A percentile compares a stretch with the other conserved stretches of the same genome.
These are phyloP conservation scores for Ibidorhyncha struthersii DNA, from an alignment of 2,113 vertebrate species.

Conservation along the genomic window DNA sequence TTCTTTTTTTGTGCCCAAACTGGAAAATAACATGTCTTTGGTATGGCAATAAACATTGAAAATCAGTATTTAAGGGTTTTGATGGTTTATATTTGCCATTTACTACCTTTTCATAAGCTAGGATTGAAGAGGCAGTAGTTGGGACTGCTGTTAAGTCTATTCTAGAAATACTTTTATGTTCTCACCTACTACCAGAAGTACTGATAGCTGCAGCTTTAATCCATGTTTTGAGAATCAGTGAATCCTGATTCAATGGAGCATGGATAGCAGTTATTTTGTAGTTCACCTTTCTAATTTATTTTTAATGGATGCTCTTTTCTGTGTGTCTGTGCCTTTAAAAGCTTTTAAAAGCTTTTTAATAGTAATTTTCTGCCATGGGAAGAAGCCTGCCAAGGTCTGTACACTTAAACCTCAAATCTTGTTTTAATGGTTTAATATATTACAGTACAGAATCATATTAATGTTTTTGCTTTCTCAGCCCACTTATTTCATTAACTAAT, in stretches of 20 bases:
- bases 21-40: neutral
- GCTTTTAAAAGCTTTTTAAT: neutral
- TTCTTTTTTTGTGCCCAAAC: neutral
- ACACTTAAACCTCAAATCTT: neutral
- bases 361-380: neutral
- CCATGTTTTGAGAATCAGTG: neutral
- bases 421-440: conserved; percentile 14
- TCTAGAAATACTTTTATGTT: neutral
- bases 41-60: neutral
- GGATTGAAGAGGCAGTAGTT: neutral
- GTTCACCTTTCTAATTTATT: neutral
- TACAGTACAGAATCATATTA: neutral
- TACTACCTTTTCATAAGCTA: neutral
- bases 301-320: neutral
- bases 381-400: neutral
- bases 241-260: accelerated
- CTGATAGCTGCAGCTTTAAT: neutral
- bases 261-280: neutral
- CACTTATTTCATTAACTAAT: conserved; percentile 38
- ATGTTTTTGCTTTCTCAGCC: conserved; percentile 33
- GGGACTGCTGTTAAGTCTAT: neutral
- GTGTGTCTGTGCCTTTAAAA: neutral
- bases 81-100: neutral
- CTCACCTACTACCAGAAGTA: neutral
- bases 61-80: neutral